phyloP scores from a whole-genome alignment of 2,797 vertebrate genomes.

The Taeniopygia guttata region DNA sequence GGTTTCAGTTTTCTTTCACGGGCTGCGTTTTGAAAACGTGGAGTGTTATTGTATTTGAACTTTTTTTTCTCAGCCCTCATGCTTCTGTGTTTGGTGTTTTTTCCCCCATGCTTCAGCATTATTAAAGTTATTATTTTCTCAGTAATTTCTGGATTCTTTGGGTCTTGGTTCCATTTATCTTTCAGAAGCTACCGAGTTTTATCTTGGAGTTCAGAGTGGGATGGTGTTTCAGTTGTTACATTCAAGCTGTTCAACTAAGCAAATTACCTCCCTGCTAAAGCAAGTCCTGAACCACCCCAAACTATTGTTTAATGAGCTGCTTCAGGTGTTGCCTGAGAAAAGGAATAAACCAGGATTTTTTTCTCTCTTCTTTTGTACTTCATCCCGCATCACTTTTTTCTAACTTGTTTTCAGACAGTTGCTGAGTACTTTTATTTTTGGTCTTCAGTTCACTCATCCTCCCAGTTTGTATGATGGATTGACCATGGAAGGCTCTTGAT shows the following conservation, averaged over 20 bases:
- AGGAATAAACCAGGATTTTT: not conserved
- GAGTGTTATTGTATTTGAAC: not conserved
- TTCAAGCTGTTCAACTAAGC: not conserved
- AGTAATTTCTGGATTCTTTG: not conserved
- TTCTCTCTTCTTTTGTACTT: not conserved
- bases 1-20: not conserved
- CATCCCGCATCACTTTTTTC: not conserved
- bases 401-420: not conserved
- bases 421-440: not conserved
- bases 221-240: not conserved
- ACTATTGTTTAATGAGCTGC: not conserved
- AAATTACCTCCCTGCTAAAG: not conserved
- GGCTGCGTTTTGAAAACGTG: not conserved
- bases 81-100: not conserved
- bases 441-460: not conserved
- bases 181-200: not conserved
- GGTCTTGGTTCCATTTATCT: not conserved
- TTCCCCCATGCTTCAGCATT: not conserved
- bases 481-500: not conserved
- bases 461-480: not conserved
- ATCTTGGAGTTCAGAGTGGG: not conserved
- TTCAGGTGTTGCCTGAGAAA: conserved; percentile 23
- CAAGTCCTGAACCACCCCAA: not conserved
- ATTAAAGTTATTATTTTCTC: not conserved
- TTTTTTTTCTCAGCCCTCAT: accelerated